Percentiles rank a stretch among this genome's conserved stretches.
These are phyloP conservation scores for Empis livida DNA, from an alignment of 2,888 invertebrate genomes.

Conservation along the genomic window DNA sequence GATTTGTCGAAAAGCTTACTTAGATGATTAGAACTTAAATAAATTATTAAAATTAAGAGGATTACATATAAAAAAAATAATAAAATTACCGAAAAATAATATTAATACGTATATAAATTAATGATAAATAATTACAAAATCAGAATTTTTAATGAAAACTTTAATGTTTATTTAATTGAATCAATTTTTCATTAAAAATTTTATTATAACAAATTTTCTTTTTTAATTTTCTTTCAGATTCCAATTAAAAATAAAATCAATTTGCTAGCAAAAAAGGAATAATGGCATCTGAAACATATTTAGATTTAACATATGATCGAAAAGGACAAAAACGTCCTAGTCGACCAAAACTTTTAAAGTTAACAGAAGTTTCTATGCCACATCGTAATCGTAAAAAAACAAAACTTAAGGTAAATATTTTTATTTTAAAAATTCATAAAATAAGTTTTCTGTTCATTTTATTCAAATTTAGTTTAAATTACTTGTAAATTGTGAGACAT, in stretches of 20 bases:
- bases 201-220: not conserved
- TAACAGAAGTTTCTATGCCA: conserved; percentile 32
- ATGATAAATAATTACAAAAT: too few species aligned
- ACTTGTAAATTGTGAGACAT: too few species aligned
- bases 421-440: not conserved
- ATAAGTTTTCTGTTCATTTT: not conserved
- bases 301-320: conserved; percentile 28
- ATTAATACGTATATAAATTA: too few species aligned
- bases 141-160: too few species aligned
- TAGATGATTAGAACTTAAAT: too few species aligned
- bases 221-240: not conserved
- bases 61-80: too few species aligned
- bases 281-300: conserved; percentile 33
- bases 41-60: too few species aligned
- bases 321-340: conserved; percentile 28
- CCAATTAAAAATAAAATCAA: not conserved
- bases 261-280: too few species aligned
- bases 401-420: conserved; percentile 29
- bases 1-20: too few species aligned
- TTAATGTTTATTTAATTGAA: too few species aligned
- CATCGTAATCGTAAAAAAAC: conserved; percentile 34
- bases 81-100: too few species aligned
- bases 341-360: conserved; percentile 31
- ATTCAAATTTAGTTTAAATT: not conserved
- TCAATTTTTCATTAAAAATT: too few species aligned